phyloP scores from a whole-genome alignment of 2,113 vertebrate species.

The Mobula hypostoma region DNA sequence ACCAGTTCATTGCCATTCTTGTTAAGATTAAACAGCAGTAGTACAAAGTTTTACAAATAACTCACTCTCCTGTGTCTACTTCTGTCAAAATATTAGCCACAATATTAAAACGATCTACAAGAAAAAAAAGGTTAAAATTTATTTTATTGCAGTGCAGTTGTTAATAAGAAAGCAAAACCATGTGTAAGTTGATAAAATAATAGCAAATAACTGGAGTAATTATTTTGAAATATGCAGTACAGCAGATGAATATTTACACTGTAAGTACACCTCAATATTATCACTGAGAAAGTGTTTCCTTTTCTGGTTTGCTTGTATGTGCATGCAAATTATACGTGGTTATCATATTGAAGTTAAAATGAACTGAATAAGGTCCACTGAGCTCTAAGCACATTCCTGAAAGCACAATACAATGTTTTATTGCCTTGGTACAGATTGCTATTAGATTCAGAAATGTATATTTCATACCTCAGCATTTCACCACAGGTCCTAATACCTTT shows the following conservation, averaged over 20 bases:
- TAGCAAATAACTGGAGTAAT: background rate
- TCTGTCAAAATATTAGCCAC: background rate
- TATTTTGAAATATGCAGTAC: background rate
- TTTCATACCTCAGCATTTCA: background rate
- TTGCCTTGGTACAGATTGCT: background rate
- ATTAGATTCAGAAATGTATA: background rate
- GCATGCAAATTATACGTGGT: background rate
- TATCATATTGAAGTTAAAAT: background rate
- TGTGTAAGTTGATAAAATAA: background rate
- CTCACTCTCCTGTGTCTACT: background rate
- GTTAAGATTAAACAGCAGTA: background rate
- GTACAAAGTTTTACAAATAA: background rate
- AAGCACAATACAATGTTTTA: background rate
- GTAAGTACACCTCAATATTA: too few relatives aligned
- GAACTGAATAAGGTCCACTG: background rate
- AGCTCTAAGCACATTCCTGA: background rate
- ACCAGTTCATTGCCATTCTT: background rate
- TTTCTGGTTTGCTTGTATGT: background rate
- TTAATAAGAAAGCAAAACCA: background rate
- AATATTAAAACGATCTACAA: background rate
- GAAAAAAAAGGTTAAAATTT: background rate
- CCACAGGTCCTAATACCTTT: background rate
- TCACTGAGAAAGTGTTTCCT: background rate
- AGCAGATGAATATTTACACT: background rate
- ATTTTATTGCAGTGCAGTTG: background rate